Evolutionary conservation across 2,113 vertebrate species (phyloP), one percentile per base, ranked within the genome.

Genomic region (Pseudopipra pipra): DNA sequence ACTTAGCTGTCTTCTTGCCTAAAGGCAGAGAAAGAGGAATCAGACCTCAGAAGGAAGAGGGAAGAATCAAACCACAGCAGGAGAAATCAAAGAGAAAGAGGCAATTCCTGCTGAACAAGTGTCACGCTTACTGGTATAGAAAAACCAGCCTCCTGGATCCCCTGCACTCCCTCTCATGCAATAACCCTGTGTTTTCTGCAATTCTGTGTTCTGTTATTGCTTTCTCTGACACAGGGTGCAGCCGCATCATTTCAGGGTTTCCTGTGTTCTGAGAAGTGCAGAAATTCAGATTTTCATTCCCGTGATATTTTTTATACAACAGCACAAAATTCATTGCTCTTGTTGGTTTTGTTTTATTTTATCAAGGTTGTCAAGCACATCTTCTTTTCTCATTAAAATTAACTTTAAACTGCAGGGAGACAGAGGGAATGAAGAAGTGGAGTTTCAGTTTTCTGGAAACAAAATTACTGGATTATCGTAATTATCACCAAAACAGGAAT

Each of bases 401-500:
- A 37, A 85, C 51, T 85, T 74, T 46, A 14, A 87, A 55, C 30
- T 86, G 39, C 76, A 83, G 56, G 71, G 54, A 85, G 19, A 41
- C 18, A 30, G 39, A 44, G 49, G 49, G 49, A 61, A 70, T 8
- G 76, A 51, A 81, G 43, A 73, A 62, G 67, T 27, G 31, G 31
- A 77, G 37, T 49, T 73, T 61, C 8, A 25, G 41, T 68, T 90
- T 86, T 73, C 68, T 84, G 41, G 54, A 84, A 80, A 84, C 54
- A 56, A 83, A 93, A 89, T 86, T 6, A 73, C 25, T 44, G 54
- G 39, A 56, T 76, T 80, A 27, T 49, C 47, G 21, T 70, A 25
- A 91, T 93, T 91, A 84, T 80, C 85, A 87, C 80, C 87, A 80
- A 76, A 91, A 59, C 67, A 84, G 73, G 59, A 46, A 54, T 79